These are phyloP conservation scores for Antechinus flavipes DNA, from an alignment of 2,113 vertebrate species.

Conservation along the genomic window DNA sequence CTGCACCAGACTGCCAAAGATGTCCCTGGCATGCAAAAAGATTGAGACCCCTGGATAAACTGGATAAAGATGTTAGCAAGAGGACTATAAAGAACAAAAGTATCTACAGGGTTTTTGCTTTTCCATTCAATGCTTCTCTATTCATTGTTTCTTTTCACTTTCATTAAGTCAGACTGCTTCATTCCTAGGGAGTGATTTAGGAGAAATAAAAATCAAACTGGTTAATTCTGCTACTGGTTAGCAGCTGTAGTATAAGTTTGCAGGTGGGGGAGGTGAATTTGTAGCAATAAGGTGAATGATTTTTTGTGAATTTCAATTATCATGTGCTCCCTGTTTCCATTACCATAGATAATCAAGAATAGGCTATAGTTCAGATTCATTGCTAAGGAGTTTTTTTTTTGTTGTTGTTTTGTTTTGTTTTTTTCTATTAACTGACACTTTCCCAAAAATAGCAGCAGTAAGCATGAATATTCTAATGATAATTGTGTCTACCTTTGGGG, in stretches of 20 bases:
- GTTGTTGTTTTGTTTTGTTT: no score
- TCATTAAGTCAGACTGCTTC: slow-evolving; percentile 22
- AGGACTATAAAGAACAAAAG: neutral
- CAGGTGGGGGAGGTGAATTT: slow-evolving; percentile 6
- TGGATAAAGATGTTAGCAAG: no score
- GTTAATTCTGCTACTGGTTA: neutral
- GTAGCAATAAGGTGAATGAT: neutral
- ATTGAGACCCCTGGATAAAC: neutral
- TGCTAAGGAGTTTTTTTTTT: slow-evolving; percentile 10
- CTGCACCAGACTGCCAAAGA: neutral
- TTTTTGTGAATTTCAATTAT: slow-evolving; percentile 25
- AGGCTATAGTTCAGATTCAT: neutral
- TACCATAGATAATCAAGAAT: neutral
- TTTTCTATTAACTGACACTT: slow-evolving; percentile 3
- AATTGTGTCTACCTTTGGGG: neutral
- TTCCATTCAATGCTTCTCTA: neutral
- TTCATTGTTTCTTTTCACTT: neutral
- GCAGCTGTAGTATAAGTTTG: neutral
- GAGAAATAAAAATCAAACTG: neutral
- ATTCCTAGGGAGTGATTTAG: neutral
- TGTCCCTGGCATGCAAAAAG: neutral
- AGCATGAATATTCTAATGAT: neutral
- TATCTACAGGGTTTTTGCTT: neutral
- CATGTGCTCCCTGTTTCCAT: neutral
- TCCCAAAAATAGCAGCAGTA: neutral